Base-by-base conservation (phyloP, 2,113 vertebrate genomes). In the Charina bottae region DNA sequence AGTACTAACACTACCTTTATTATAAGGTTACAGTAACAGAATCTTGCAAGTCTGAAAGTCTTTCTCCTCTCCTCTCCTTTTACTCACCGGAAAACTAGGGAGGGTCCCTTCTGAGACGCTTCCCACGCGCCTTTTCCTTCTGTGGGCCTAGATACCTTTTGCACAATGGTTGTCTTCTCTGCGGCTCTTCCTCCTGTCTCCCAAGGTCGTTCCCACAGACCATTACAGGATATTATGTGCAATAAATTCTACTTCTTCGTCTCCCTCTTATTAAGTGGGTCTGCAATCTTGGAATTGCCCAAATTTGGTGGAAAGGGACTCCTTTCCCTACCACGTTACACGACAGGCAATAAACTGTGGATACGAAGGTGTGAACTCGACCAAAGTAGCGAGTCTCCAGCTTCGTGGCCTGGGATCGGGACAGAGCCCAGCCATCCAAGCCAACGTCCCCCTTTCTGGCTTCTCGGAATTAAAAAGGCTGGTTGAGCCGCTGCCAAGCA, bases 401-500 rank as follows among this genome's bases (percentile, higher is more conserved):
- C 17, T n/a, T 78, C 68, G 1, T 8, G 33, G n/a, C 33, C 17
- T 9, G 33, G 33, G 37, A 17, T 17, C 17, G n/a, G 33, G 17
- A 78, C 6, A 6, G 68, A 19, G 33, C 6, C 68, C 68, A 37
- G 5, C 68, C 19, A 13, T n/a, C 6, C 0, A 19, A 78, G 33
- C 68, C 15, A 21, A 78, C 33, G 53, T 59, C 55, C 88, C 92
- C 54, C 24, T 37, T 0, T n/a, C 90, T 12, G 11, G 15, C 89
- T 54, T 58, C 68, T 83, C 68, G 6, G 95, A 96, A 96, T 95
- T 56, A 78, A 96, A 97, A 97, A 96, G 96, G 95, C 94, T 96
- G 91, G 95, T 97, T 97, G 96, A 96, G 96, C 94, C 91, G 91
- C 94, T 95, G 96, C 96, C 96, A 97, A 94, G 94, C 95, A 90